These are phyloP conservation scores for Eupithecia exiguata DNA, from an alignment of 2,888 invertebrate genomes.

Conservation along the genomic window DNA sequence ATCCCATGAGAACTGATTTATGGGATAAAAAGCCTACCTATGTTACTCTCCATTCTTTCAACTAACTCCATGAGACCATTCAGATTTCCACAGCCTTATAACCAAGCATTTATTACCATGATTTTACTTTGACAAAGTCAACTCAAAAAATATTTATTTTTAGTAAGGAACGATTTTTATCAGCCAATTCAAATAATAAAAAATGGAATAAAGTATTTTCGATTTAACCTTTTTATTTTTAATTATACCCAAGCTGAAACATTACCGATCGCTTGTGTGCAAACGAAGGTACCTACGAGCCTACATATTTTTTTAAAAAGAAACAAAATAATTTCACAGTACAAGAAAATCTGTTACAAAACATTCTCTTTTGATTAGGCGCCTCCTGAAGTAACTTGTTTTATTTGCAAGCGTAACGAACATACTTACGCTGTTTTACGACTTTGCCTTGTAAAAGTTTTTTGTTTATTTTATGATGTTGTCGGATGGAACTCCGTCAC, in stretches of 20 bases:
- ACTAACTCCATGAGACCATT: too few species aligned
- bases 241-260: too few species aligned
- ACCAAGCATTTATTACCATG: neutral
- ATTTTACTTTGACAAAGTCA: too few species aligned
- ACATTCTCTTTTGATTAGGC: constrained; percentile 37
- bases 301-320: neutral
- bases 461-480: constrained; percentile 58
- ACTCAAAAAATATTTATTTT: too few species aligned
- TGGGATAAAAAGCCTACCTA: too few species aligned
- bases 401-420: constrained; percentile 47
- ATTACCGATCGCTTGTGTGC: too few species aligned
- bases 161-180: too few species aligned
- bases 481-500: constrained; percentile 47
- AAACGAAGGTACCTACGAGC: neutral
- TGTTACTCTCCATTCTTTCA: too few species aligned
- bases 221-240: too few species aligned
- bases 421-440: constrained; percentile 58
- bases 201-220: too few species aligned
- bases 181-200: too few species aligned
- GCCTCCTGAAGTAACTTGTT: constrained; percentile 50
- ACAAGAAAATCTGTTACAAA: constrained; percentile 18
- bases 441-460: constrained; percentile 49
- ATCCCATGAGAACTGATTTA: too few species aligned
- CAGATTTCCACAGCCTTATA: neutral
- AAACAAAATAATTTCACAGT: constrained; percentile 7